Evolutionary conservation across 2,113 vertebrate species (phyloP).

Genomic region (Saguinus imperator): DNA sequence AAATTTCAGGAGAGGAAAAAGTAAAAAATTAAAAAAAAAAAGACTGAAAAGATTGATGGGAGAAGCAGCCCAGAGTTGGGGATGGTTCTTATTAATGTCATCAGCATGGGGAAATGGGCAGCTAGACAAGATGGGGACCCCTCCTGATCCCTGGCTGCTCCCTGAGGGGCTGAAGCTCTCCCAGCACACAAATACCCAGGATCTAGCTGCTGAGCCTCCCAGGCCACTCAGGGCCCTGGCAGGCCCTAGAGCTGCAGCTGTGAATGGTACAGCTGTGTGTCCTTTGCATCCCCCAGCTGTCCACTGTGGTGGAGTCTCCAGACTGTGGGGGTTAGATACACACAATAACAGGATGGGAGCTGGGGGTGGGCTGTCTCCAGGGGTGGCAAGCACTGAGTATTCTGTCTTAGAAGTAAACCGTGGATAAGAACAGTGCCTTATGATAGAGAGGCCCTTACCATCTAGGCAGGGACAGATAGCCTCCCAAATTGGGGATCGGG

Average conservation of each 20-base stretch:
- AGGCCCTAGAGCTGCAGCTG: background rate
- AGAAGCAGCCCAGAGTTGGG: background rate
- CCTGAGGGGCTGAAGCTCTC: background rate
- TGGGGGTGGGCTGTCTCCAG: background rate
- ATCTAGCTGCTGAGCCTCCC: background rate
- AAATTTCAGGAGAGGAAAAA: slow-evolving; percentile 46
- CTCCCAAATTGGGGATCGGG: background rate
- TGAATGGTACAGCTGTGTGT: background rate
- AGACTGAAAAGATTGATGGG: slow-evolving; percentile 29
- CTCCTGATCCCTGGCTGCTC: background rate
- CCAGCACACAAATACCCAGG: background rate
- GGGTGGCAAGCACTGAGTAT: background rate
- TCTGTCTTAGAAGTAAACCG: background rate
- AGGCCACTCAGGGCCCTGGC: background rate
- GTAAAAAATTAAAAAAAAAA: slow-evolving; percentile 17
- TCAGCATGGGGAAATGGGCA: background rate
- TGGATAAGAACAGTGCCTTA: background rate
- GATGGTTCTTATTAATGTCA: background rate
- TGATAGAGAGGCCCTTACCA: background rate
- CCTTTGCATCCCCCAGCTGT: background rate
- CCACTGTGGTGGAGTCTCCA: background rate
- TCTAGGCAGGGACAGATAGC: background rate
- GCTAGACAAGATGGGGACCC: background rate
- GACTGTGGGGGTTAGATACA: background rate
- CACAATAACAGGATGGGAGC: background rate